Evolutionary conservation across 2,797 vertebrate genomes (phyloP).

Genomic region (Vespertilio murinus): DNA sequence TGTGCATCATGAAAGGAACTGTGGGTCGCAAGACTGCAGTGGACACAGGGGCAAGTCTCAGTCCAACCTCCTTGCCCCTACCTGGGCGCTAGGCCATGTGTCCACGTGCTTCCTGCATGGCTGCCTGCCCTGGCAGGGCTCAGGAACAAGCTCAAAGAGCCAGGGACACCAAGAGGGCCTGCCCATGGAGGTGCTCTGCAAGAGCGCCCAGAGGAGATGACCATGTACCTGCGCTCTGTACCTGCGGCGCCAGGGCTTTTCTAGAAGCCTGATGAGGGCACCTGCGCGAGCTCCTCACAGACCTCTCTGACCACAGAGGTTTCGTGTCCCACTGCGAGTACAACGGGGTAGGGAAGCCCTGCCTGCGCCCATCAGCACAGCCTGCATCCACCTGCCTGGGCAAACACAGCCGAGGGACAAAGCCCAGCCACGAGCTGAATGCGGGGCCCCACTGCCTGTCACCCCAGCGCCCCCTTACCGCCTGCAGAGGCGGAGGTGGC

Average conservation of each 20-base stretch:
- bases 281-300: conserved; percentile 96
- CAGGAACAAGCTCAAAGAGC: conserved; percentile 97
- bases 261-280: conserved; percentile 97
- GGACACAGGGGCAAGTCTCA: too few species aligned
- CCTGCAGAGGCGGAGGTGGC: conserved; percentile 96
- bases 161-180: conserved; percentile 96
- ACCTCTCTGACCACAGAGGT: conserved; percentile 94
- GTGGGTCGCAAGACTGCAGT: too few species aligned
- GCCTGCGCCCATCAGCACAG: conserved; percentile 95
- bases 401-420: conserved; percentile 94
- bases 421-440: conserved; percentile 94
- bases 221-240: conserved; percentile 96
- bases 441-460: conserved; percentile 96
- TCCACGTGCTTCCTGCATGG: conserved; percentile 98
- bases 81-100: conserved; percentile 94
- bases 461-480: conserved; percentile 96
- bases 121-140: conserved; percentile 97
- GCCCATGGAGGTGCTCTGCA: conserved; percentile 95
- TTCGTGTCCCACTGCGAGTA: conserved; percentile 97
- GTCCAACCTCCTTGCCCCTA: too few species aligned
- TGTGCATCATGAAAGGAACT: too few species aligned
- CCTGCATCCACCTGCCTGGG: conserved; percentile 91
- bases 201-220: conserved; percentile 99
- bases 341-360: conserved; percentile 98
- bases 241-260: conserved; percentile 94